Evolutionary conservation across 2,888 invertebrate species (phyloP), one percentile per base, ranked within the genome.

Genomic region (Epinotia nisella): DNA sequence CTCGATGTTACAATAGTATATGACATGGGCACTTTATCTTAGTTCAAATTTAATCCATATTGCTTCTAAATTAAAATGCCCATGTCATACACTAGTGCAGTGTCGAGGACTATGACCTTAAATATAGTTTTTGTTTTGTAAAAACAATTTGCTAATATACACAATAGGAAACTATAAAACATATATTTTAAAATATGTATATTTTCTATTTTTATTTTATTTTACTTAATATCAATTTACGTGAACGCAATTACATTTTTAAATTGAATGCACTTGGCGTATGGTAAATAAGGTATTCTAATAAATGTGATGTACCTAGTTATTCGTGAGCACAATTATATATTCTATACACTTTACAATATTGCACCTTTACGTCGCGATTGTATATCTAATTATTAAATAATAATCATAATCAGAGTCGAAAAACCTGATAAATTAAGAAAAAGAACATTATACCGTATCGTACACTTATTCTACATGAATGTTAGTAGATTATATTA

Each of bases 371-470:
- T 78, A 69, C 35, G 74, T 75, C 74, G 75, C 65, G 15, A 58
- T 73, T 69, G 58, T 73, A 77, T 77, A 29, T 29, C 29, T 29
- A 70, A 75, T 76, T 76, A 77, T 67, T 71, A 71, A 35, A 71
- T 73, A 64, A 59, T 60, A 75, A 70, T 77, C 71, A 75, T 75
- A 76, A 80, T 88, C 90, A 85, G 90, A 92, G 91, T 92, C 92
- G 69, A 82, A 78, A 77, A 90, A 91, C 91, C 92, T 91, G 90
- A 89, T 85, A 86, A 85, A 76, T 83, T 87, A 87, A 85, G 81
- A 74, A 76, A 76, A 79, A 74, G 70, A 69, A 75, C 61, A 75
- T 68, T 70, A 76, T 79, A 79, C 81, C 76, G 77, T 85, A 78
- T 81, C 76, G 77, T 77, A 74, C 75, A 73, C 76, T 70, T 68